Evolutionary conservation across 30 jellyfish, hydroid and myxozoan genomes (phyloP).

Genomic region (Rhopilema esculentum): DNA sequence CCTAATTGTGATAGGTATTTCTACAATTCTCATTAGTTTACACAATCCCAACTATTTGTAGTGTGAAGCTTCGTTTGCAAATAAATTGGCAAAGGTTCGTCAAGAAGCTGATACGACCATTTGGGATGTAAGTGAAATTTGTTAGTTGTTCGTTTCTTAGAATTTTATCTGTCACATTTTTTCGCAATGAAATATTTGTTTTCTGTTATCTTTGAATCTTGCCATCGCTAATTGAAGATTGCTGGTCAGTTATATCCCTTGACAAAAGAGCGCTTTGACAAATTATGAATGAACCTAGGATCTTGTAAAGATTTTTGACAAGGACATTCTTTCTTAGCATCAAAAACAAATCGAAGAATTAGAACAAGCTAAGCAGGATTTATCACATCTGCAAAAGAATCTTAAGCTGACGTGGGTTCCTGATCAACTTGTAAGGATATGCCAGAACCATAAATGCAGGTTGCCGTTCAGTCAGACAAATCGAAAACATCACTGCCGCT

Average conservation of each 20-base stretch:
- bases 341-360: slow-evolving; percentile 57
- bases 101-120: slow-evolving; percentile 78
- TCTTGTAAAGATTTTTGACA: too few relatives aligned
- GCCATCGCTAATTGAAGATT: not conserved
- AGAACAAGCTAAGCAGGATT: slow-evolving; percentile 56
- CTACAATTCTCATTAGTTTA: too few relatives aligned
- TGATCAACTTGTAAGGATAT: slow-evolving; percentile 65
- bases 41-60: too few relatives aligned
- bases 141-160: too few relatives aligned
- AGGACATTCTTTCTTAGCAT: slow-evolving; percentile 44
- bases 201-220: not conserved
- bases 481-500: slow-evolving; percentile 87
- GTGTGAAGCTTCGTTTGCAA: slow-evolving; percentile 85
- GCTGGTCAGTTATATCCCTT: too few relatives aligned
- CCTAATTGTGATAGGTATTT: too few relatives aligned
- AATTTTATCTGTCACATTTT: not conserved
- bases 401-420: slow-evolving; percentile 85
- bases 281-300: too few relatives aligned
- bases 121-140: slow-evolving; percentile 68
- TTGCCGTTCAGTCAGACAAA: slow-evolving; percentile 74
- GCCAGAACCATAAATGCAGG: slow-evolving; percentile 81
- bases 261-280: too few relatives aligned
- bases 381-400: slow-evolving; percentile 54
- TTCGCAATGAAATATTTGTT: not conserved
- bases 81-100: slow-evolving; percentile 80